Conservation (phyloP, 2,888 invertebrate species). For the Cheilosia vernalis region DNA sequence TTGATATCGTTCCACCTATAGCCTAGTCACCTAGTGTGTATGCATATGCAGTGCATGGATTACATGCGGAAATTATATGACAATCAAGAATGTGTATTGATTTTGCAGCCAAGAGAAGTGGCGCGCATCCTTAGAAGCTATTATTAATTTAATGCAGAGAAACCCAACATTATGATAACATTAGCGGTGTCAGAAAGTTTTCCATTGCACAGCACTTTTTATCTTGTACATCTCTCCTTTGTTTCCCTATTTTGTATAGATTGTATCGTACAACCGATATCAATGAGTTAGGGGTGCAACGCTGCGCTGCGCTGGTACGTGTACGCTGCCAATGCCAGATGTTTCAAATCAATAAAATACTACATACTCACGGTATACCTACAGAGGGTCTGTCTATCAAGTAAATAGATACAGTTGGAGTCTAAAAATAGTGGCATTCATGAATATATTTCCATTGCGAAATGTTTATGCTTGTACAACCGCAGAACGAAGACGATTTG, state of each 20-base stretch:
- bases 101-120: neutral
- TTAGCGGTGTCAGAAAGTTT: constrained; percentile 30
- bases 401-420: constrained; percentile 8
- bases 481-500: neutral
- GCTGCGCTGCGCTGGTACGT: too few species aligned
- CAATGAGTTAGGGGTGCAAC: constrained; percentile 26
- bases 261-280: constrained; percentile 11
- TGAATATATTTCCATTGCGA: neutral
- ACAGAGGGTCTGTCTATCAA: constrained; percentile 2
- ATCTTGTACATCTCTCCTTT: neutral
- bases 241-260: neutral
- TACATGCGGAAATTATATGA: constrained; percentile 18
- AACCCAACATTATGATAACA: constrained; percentile 15
- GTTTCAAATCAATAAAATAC: constrained; percentile 35
- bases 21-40: too few species aligned
- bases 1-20: constrained; percentile 11
- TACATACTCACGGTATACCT: neutral
- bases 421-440: neutral
- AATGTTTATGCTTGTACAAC: neutral
- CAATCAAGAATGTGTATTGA: constrained; percentile 18
- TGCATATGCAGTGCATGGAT: neutral
- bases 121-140: neutral
- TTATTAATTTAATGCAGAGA: constrained; percentile 6
- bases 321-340: constrained; percentile 28
- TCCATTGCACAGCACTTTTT: constrained; percentile 13